phyloP scores from a whole-genome alignment of 2,113 vertebrate genomes.

The Cyanocitta stelleri region DNA sequence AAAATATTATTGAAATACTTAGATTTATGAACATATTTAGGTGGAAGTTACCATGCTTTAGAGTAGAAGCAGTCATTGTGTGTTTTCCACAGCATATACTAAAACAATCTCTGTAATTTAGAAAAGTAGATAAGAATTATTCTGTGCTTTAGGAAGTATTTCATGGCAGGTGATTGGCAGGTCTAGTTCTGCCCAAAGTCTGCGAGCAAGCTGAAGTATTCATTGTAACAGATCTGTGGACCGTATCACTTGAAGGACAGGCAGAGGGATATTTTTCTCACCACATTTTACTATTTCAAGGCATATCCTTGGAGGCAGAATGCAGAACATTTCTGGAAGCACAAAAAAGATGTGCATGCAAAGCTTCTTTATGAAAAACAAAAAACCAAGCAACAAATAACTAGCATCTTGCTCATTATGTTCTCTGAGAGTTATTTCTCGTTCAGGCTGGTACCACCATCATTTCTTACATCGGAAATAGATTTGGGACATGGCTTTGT shows the following conservation, averaged over 20 bases:
- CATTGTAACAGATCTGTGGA: constrained; percentile 19
- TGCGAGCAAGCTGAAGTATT: background rate
- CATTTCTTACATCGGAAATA: background rate
- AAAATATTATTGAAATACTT: background rate
- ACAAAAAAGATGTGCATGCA: background rate
- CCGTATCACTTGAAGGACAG: background rate
- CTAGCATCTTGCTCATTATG: background rate
- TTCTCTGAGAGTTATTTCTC: background rate
- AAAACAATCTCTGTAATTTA: background rate
- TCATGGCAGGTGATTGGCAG: constrained; percentile 23
- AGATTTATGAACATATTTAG: background rate
- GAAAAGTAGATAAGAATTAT: background rate
- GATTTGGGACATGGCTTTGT: background rate
- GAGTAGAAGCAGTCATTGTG: background rate
- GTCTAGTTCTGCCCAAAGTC: background rate
- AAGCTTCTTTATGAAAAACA: background rate
- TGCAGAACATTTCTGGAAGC: background rate
- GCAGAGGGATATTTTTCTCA: background rate
- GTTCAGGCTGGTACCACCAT: background rate
- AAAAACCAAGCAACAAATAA: background rate
- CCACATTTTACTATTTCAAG: background rate
- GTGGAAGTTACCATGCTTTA: background rate
- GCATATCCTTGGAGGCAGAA: background rate
- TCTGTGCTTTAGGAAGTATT: background rate
- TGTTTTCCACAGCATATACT: background rate